These are phyloP conservation scores for Tholera decimalis DNA, from an alignment of 2,888 invertebrate genomes.

Conservation along the genomic window DNA sequence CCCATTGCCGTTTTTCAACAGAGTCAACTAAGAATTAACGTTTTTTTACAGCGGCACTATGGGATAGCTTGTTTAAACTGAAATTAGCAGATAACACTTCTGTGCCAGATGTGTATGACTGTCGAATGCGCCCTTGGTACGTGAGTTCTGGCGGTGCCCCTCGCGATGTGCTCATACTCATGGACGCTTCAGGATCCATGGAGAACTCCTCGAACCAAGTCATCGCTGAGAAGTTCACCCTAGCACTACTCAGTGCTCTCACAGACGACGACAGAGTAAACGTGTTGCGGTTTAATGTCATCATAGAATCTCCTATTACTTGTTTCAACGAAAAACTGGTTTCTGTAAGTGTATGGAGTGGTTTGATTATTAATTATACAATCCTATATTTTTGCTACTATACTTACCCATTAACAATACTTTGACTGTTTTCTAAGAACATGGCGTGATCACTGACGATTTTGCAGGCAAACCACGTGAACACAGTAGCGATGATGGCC, in stretches of 20 bases:
- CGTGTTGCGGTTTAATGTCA: conserved; percentile 82
- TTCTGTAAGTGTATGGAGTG: conserved; percentile 75
- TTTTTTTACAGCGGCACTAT: conserved; percentile 77
- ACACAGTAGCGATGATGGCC: conserved; percentile 86
- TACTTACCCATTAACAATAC: no score
- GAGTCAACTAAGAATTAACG: no score
- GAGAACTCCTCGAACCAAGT: conserved; percentile 81
- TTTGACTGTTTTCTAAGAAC: not conserved
- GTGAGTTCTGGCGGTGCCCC: conserved; percentile 87
- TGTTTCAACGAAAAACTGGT: conserved; percentile 86
- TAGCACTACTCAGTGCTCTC: conserved; percentile 84
- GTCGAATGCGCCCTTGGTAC: conserved; percentile 87
- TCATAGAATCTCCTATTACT: conserved; percentile 80
- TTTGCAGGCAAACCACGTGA: conserved; percentile 85
- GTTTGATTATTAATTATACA: not conserved
- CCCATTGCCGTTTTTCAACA: no score
- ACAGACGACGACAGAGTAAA: conserved; percentile 88
- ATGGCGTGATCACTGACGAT: not conserved
- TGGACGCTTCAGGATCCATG: conserved; percentile 88
- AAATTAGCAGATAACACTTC: conserved; percentile 69
- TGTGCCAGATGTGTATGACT: conserved; percentile 84
- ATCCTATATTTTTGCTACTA: no score
- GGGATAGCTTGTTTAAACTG: conserved; percentile 84
- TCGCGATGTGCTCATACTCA: conserved; percentile 83
- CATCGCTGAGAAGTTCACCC: conserved; percentile 79